Evolutionary conservation across 2,113 vertebrate species (phyloP), one percentile per base, ranked within the genome.

Genomic region (Rallus limicola): DNA sequence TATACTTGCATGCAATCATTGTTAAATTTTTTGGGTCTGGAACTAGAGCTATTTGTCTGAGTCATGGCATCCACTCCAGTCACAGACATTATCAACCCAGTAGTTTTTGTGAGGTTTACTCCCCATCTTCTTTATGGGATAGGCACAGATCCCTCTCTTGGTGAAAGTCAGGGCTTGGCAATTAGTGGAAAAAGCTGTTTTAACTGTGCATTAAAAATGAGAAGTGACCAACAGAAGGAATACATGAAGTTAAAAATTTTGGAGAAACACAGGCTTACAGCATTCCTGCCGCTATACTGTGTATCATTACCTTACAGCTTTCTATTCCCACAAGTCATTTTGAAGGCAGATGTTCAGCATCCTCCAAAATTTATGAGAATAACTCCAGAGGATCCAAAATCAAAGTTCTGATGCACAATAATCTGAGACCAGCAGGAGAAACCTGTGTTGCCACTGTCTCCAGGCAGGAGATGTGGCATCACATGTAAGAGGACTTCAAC

Each of bases 391-490:
- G 24, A 38, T 38, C 20, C 16, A 80, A 90, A 93, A 75, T 53
- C 36, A 53, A 81, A 70, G 8, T 6, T 67, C 16, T 55, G 28
- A n/a, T 33, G 36, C 4, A 38, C 11, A 18, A 5, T 26, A 48
- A 20, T 6, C 6, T 29, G 13, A 87, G 6, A 9, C 36, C 19
- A 78, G 34, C 25, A 50, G 8, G 5, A 81, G 13, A 68, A 85
- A 52, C 11, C 31, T 42, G 11, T 40, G 16, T 29, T 76, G 13
- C 19, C 19, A 10, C 36, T 29, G 15, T 58, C 40, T 74, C 36
- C 9, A 50, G 16, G 33, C n/a, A 62, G 11, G 5, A 1, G 4
- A 34, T 1, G 1, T 9, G 9, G 13, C 18, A 59, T 2, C 1
- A 1, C 25, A 10, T 0, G 0, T 14, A 12, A 44, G 6, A 71